Evolutionary conservation across 2,113 vertebrate species (phyloP), one percentile per base, ranked within the genome.

Genomic region (Chloebia gouldiae): DNA sequence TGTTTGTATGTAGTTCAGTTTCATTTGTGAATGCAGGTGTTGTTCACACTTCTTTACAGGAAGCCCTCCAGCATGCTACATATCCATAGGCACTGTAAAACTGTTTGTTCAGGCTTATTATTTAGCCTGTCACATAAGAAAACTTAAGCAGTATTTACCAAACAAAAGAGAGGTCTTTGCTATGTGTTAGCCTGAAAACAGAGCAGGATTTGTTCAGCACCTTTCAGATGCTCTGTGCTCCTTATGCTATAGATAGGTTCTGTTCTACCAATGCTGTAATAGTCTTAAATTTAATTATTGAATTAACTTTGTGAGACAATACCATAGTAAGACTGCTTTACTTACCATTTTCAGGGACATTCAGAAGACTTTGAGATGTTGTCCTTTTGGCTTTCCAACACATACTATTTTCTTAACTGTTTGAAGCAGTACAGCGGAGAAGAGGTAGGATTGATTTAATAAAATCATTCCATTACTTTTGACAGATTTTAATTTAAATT

Each of bases 371-470:
- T 99, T 96, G 99, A 99, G 95, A 96, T 98, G 94, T 75, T 99
- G 93, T 99, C 99, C 7, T 99, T 99, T 86, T 99, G 99, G 99
- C 98, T 99, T 65, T 99, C 99, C 53, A 99, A 99, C 90, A 98
- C 98, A 0, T 98, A 98, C 20, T 98, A 99, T 94, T 98, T 99
- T 93, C 99, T 99, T 80, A 99, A 99, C 96, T 99, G 99, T 95
- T 96, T 99, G 96, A 99, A 99, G 96, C 99, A 99, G 86, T 99
- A 99, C 98, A 99, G 99, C 5, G 99, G 99, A 9, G 99, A 99
- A 95, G 99, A 99, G 98, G 99, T 99, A 97, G 44, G 98, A 66
- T 47, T 16, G 1, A 72, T 77, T 84, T 92, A 0, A 51, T 59
- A 13, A 82, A 76, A 40, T 76, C n/a, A 37, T 93, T 78, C 73